phyloP scores from a whole-genome alignment of 1,140 invertebrate species.

The Frieseomelitta varia region DNA sequence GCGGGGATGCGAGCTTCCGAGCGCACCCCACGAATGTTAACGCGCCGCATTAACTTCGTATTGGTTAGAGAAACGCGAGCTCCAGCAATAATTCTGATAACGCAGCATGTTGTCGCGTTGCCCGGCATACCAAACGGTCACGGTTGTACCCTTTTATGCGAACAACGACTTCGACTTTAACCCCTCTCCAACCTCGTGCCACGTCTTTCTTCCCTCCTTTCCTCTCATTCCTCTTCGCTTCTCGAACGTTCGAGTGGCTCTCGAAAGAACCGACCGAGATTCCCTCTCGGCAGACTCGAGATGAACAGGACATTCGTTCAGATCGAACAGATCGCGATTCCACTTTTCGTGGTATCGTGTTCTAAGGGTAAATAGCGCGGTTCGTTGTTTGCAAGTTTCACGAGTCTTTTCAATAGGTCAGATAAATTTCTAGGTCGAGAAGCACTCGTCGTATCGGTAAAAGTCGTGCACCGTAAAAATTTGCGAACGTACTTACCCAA shows the following conservation, averaged over 20 bases:
- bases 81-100: constrained; percentile 81
- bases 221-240: constrained; percentile 10
- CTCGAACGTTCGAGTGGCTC: background rate
- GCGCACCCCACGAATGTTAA: constrained; percentile 81
- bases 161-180: constrained; percentile 45
- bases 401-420: constrained; percentile 51
- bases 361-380: background rate
- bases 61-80: constrained; percentile 73
- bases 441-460: constrained; percentile 27
- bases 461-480: constrained; percentile 56
- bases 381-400: constrained; percentile 50
- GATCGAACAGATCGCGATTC: background rate
- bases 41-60: constrained; percentile 79
- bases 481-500: constrained; percentile 53
- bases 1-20: constrained; percentile 74
- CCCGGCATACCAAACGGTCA: constrained; percentile 79
- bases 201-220: background rate
- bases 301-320: background rate
- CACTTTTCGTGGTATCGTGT: background rate
- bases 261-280: background rate
- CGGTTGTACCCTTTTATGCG: constrained; percentile 36
- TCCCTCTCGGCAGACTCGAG: background rate
- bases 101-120: constrained; percentile 82
- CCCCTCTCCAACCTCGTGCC: background rate
- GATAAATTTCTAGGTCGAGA: constrained; percentile 45